Evolutionary conservation across 2,888 invertebrate genomes (phyloP).

Genomic region (Sesamia inferens): DNA sequence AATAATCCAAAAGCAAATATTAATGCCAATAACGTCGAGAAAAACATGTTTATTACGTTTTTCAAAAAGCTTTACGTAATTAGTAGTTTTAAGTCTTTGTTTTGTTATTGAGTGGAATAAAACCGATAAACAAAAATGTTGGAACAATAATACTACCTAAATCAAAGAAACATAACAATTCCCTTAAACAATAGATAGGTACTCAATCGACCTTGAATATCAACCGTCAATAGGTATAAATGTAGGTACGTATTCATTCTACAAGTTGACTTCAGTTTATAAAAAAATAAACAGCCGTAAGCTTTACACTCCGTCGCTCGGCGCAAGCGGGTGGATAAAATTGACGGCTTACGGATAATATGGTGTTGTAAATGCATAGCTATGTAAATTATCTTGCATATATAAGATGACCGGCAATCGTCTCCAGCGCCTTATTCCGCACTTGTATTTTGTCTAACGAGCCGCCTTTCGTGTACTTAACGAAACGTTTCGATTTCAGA

Average conservation of each 20-base stretch:
- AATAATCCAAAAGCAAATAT: slow-evolving; percentile 9
- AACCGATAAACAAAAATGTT: neutral
- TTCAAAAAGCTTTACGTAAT: slow-evolving; percentile 5
- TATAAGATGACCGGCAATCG: slow-evolving; percentile 30
- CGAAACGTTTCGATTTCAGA: slow-evolving; percentile 41
- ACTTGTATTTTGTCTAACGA: slow-evolving; percentile 42
- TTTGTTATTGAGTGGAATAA: neutral
- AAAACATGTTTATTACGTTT: slow-evolving; percentile 29
- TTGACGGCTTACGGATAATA: slow-evolving; percentile 51
- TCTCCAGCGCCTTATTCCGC: slow-evolving; percentile 9
- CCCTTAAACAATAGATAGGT: neutral
- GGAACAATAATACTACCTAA: slow-evolving; percentile 4
- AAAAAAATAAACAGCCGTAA: slow-evolving; percentile 39
- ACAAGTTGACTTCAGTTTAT: slow-evolving; percentile 25
- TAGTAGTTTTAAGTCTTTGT: neutral
- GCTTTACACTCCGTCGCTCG: slow-evolving; percentile 53
- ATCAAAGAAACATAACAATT: neutral
- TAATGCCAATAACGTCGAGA: neutral
- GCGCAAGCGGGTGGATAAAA: slow-evolving; percentile 58
- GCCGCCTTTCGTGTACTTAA: slow-evolving; percentile 37
- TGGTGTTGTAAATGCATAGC: slow-evolving; percentile 35
- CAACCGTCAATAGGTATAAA: neutral
- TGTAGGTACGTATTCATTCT: neutral
- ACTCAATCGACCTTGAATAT: slow-evolving; percentile 1
- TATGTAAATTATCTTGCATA: slow-evolving; percentile 42